Evolutionary conservation across 2,888 invertebrate species (phyloP), one percentile per base, ranked within the genome.

Genomic region (Eudasyphora cyanicolor): DNA sequence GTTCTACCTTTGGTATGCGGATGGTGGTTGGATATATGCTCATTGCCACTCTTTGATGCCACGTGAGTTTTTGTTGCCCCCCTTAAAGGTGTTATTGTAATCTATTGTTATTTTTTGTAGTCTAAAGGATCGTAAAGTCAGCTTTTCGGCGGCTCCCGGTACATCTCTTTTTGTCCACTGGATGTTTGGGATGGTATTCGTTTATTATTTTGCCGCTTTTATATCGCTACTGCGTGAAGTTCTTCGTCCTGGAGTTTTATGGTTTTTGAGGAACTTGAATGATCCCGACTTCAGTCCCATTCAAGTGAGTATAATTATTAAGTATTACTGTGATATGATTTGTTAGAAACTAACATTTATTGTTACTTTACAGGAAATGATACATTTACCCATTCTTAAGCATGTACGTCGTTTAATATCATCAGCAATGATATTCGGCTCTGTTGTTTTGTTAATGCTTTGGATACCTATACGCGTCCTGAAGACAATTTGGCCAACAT

Each of bases 251-350:
- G 99, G 99, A 0, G 98, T 99, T 0, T 93, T 99, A 2, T 99
- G 99, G 99, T 99, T 99, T 92, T 93, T 99, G 87, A 94, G 99
- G 86, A 99, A 99, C 91, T 94, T 99, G 80, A 99, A 99, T 92
- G 99, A 99, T 93, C 99, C 99, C 0, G 99, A 99, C 89, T 99
- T 99, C 89, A 99, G 99, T 93, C 99, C 99, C 7, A 98, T 99
- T 83, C 98, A 98, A 93, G 98, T 94, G 85, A 86, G 84, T 45
- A 24, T 17, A 24, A 42, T 35, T n/a, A n/a, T n/a, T n/a, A n/a
- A n/a, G n/a, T n/a, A n/a, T n/a, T n/a, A 51, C 8, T 45, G 0
- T 42, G 7, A 10, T 1, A 29, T 60, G 14, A 42, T 42, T 24
- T 29, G 12, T 21, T 35, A 29, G 14, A 64, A 60, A 14, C 17